A percentile compares a stretch with the other conserved stretches of the same genome.
Evolutionary conservation across 2,797 vertebrate genomes (phyloP).

Genomic region (Onychomys leucogaster): DNA sequence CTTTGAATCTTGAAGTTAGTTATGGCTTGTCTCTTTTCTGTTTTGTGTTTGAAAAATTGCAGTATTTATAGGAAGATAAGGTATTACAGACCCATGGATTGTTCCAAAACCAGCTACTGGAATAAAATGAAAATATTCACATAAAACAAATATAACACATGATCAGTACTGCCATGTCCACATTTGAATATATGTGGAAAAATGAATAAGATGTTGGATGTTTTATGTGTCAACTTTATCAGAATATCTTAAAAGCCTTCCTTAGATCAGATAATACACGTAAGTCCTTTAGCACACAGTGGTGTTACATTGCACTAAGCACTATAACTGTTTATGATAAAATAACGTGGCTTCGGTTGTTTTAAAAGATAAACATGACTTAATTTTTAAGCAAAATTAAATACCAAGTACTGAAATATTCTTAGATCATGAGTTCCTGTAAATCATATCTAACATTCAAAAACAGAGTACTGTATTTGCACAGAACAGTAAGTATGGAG

Average conservation of each 20-base stretch:
- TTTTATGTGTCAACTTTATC: background rate
- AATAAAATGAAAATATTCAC: background rate
- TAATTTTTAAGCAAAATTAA: slow-evolving; percentile 42
- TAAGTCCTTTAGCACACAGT: background rate
- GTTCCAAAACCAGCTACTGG: background rate
- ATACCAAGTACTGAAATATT: slow-evolving; percentile 40
- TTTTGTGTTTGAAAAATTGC: slow-evolving; percentile 53
- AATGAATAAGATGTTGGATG: background rate
- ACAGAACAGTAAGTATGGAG: background rate
- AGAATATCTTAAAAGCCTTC: background rate
- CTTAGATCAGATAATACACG: background rate
- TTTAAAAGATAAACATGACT: background rate
- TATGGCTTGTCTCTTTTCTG: slow-evolving; percentile 66
- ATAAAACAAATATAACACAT: background rate
- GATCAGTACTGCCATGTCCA: background rate
- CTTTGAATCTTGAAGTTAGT: slow-evolving; percentile 82
- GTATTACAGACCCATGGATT: background rate
- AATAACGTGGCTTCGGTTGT: background rate
- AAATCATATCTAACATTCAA: slow-evolving; percentile 53
- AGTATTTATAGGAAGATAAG: background rate
- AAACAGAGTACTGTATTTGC: slow-evolving; percentile 9
- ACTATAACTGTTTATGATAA: slow-evolving; percentile 24
- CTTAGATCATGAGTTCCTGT: background rate
- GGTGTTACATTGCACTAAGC: background rate
- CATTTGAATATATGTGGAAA: background rate